A percentile compares a stretch with the other conserved stretches of the same genome.
These are phyloP conservation scores for Anadara kagoshimensis DNA, from an alignment of 1,140 invertebrate species.

Conservation along the genomic window DNA sequence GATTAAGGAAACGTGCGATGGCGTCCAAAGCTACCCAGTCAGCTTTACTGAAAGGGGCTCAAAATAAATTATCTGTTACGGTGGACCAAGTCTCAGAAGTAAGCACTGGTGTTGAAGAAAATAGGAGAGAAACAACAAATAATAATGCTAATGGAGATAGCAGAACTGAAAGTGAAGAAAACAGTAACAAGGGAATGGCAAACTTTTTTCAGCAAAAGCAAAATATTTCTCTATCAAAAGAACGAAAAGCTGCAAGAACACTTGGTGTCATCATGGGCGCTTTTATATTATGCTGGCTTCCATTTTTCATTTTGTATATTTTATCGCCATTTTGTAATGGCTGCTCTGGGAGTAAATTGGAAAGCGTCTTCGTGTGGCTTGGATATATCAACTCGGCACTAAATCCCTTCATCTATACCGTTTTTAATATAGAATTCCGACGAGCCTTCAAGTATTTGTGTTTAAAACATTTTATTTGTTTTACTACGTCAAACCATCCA, in stretches of 20 bases:
- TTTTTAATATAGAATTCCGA: constrained; percentile 80
- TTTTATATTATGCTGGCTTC: constrained; percentile 96
- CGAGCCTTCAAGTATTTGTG: constrained; percentile 67
- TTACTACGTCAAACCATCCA: too few species aligned
- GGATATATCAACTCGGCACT: constrained; percentile 74
- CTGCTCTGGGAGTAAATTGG: constrained; percentile 73
- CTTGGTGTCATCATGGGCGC: constrained; percentile 94
- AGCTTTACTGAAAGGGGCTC: constrained; percentile 11
- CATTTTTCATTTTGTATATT: constrained; percentile 93
- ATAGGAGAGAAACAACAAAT: constrained; percentile 5
- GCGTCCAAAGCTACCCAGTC: constrained; percentile 33
- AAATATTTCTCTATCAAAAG: constrained; percentile 92
- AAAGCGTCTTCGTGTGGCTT: constrained; percentile 70
- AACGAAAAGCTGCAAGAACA: constrained; percentile 95
- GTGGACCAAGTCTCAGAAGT: constrained; percentile 27
- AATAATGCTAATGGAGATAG: background rate
- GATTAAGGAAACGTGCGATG: constrained; percentile 41
- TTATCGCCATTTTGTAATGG: constrained; percentile 84
- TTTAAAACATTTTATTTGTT: background rate
- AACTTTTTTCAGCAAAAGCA: constrained; percentile 90
- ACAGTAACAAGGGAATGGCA: constrained; percentile 33
- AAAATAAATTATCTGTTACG: constrained; percentile 16
- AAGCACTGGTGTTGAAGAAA: constrained; percentile 15
- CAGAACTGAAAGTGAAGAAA: background rate
- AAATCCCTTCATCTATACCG: constrained; percentile 76